Evolutionary conservation across 2,888 invertebrate species (phyloP).

Genomic region (Blastobasis lacticolella): DNA sequence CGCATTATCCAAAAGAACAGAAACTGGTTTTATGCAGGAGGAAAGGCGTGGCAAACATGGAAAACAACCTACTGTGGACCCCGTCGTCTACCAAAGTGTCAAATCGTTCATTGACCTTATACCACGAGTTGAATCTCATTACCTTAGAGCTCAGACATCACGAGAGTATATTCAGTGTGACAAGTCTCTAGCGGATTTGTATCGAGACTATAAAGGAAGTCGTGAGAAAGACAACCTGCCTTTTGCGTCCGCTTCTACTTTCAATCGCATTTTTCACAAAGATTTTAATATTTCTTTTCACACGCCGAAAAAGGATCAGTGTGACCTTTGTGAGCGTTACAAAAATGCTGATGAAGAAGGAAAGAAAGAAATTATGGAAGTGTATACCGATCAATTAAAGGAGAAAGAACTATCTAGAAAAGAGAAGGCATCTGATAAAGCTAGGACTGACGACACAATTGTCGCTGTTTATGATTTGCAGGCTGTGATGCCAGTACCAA

Average conservation of each 20-base stretch:
- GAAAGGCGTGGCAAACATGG: slow-evolving; percentile 3
- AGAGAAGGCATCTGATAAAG: slow-evolving; percentile 9
- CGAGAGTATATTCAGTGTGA: slow-evolving; percentile 16
- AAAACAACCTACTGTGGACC: slow-evolving; percentile 3
- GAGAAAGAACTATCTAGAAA: slow-evolving; percentile 11
- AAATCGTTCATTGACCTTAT: slow-evolving; percentile 7
- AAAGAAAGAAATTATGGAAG: slow-evolving; percentile 8
- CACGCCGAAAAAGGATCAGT: slow-evolving; percentile 19
- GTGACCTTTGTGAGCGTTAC: slow-evolving; percentile 19
- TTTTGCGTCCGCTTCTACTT: slow-evolving; percentile 12
- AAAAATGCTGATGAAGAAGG: slow-evolving; percentile 12
- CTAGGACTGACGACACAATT: neutral
- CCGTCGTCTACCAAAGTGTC: slow-evolving; percentile 4
- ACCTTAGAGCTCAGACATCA: slow-evolving; percentile 15
- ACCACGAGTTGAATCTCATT: slow-evolving; percentile 13
- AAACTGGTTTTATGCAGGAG: neutral
- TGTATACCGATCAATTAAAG: slow-evolving; percentile 11
- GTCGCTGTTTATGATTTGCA: slow-evolving; percentile 18
- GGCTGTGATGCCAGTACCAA: slow-evolving; percentile 16
- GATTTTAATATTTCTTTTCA: slow-evolving; percentile 20
- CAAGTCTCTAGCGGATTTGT: slow-evolving; percentile 18
- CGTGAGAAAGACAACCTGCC: slow-evolving; percentile 10
- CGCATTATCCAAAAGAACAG: slow-evolving; percentile 3
- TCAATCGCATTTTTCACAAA: slow-evolving; percentile 18
- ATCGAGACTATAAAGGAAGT: slow-evolving; percentile 15